Percentiles rank a stretch among this genome's conserved stretches.
Conservation (phyloP, 1,140 invertebrate species). For the Cherax destructor region DNA sequence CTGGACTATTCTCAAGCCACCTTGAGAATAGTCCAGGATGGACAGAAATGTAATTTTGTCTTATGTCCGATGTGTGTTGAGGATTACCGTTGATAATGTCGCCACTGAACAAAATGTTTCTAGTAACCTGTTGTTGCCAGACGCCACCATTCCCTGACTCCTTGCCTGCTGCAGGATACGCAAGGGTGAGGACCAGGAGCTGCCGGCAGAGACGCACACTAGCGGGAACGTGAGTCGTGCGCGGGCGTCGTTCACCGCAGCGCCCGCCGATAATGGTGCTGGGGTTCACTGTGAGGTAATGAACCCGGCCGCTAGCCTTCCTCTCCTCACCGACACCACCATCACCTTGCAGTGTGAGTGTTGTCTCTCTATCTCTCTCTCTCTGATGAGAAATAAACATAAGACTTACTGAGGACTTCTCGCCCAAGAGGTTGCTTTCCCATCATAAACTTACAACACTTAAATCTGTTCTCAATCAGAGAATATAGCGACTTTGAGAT, state of each 20-base stretch:
- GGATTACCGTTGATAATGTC: not conserved
- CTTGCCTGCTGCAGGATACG: conserved; percentile 10
- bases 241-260: conserved; percentile 10
- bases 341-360: conserved; percentile 28
- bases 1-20: too few species aligned
- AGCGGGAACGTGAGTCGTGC: conserved; percentile 12
- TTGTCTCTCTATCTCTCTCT: too few species aligned
- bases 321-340: conserved; percentile 26
- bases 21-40: too few species aligned
- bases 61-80: too few species aligned
- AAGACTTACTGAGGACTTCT: not conserved
- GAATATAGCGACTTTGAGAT: too few species aligned
- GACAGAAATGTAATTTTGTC: not conserved
- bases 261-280: conserved; percentile 33
- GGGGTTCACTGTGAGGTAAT: not conserved
- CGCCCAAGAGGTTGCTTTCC: too few species aligned
- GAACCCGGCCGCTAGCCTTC: conserved; percentile 10
- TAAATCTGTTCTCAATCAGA: too few species aligned
- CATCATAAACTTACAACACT: too few species aligned
- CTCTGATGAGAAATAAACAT: not conserved
- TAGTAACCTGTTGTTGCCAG: too few species aligned
- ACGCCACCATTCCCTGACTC: too few species aligned
- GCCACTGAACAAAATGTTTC: not conserved
- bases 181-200: conserved; percentile 37
- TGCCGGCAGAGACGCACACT: not conserved